These are phyloP conservation scores for Romanomermis culicivorax DNA, from an alignment of 2,888 invertebrate species.

Conservation along the genomic window DNA sequence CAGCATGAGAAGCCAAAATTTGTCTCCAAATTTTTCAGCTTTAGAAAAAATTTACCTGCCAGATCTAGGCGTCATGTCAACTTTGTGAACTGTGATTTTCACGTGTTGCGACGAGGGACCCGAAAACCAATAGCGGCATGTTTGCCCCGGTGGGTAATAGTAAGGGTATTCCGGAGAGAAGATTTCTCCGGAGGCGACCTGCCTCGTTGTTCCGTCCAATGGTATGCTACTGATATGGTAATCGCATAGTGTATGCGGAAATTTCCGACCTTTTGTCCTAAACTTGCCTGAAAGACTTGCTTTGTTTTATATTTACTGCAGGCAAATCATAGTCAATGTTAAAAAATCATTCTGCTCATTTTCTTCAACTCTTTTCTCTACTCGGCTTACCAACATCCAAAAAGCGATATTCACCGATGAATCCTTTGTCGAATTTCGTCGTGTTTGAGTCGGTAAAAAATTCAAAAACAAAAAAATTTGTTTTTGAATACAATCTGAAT, in stretches of 20 bases:
- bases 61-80: slow-evolving; percentile 52
- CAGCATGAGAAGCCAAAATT: not conserved
- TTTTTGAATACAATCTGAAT: slow-evolving; percentile 50
- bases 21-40: not conserved
- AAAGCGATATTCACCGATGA: slow-evolving; percentile 52
- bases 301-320: too few relatives aligned
- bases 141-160: slow-evolving; percentile 9
- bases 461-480: slow-evolving; percentile 49
- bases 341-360: too few relatives aligned
- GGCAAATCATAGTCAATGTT: too few relatives aligned
- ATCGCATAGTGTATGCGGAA: slow-evolving; percentile 18
- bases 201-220: too few relatives aligned
- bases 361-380: too few relatives aligned
- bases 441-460: slow-evolving; percentile 42
- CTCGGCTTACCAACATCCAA: slow-evolving; percentile 40
- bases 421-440: slow-evolving; percentile 37
- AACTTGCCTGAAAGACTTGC: slow-evolving; percentile 61
- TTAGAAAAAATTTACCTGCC: slow-evolving; percentile 40
- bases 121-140: slow-evolving; percentile 9
- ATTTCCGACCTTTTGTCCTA: slow-evolving; percentile 44
- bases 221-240: slow-evolving; percentile 37
- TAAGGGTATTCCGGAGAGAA: slow-evolving; percentile 32
- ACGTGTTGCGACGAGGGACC: slow-evolving; percentile 40
- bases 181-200: slow-evolving; percentile 55
- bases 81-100: slow-evolving; percentile 57